Evolutionary conservation across 2,888 invertebrate species (phyloP).

Genomic region (Lepetodrilus schrolli): DNA sequence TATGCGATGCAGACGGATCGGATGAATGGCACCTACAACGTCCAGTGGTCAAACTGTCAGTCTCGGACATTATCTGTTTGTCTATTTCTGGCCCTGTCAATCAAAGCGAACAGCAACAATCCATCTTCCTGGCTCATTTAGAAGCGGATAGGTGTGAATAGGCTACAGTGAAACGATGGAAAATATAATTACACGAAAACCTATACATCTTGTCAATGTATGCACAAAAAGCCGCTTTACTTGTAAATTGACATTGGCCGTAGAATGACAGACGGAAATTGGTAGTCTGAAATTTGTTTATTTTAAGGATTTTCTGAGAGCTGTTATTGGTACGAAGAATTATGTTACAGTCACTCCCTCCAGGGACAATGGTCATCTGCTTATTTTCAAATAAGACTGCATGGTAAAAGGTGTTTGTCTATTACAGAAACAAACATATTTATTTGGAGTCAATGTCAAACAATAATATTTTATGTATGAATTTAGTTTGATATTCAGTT

Average conservation of each 20-base stretch:
- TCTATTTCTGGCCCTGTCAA: conserved; percentile 19
- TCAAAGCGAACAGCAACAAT: background rate
- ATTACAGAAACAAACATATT: too few species aligned
- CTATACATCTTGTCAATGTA: background rate
- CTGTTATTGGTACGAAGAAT: background rate
- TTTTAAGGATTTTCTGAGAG: background rate
- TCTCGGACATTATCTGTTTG: conserved; percentile 11
- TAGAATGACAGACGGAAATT: background rate
- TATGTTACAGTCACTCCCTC: background rate
- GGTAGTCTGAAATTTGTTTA: background rate
- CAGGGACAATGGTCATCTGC: background rate
- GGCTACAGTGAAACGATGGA: background rate
- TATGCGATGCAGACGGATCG: conserved; percentile 8
- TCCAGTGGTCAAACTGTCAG: conserved; percentile 10
- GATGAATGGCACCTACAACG: background rate
- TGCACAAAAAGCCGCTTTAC: background rate
- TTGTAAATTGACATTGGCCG: background rate
- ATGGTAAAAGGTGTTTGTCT: background rate
- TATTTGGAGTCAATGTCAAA: too few species aligned
- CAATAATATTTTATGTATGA: too few species aligned
- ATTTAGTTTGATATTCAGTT: too few species aligned
- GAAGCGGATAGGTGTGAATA: conserved; percentile 6
- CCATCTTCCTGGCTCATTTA: background rate
- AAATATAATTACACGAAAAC: conserved; percentile 11
- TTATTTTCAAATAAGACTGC: background rate